phyloP scores from a whole-genome alignment of 2,888 invertebrate genomes.

The Acronicta leporina region DNA sequence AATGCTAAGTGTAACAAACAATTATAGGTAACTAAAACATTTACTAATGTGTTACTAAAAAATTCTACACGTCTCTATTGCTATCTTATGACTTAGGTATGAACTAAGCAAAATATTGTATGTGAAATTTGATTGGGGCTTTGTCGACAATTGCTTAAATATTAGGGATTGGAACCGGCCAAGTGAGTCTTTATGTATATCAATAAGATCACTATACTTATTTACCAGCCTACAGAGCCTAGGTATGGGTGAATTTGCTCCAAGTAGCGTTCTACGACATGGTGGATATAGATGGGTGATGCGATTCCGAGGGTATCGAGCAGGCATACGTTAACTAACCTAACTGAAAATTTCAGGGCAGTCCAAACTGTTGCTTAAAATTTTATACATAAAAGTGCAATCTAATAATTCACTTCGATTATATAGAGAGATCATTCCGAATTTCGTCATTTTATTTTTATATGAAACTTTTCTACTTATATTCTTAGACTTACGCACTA shows the following conservation, averaged over 20 bases:
- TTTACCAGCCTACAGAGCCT: neutral
- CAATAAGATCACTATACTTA: neutral
- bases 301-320: constrained; percentile 5
- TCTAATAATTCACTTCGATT: neutral
- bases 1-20: no score
- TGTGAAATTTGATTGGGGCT: no score
- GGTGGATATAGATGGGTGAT: constrained; percentile 7
- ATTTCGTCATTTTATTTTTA: neutral
- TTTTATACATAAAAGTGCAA: neutral
- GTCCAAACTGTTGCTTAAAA: no score
- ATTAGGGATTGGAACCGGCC: no score
- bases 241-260: constrained; percentile 1
- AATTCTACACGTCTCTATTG: no score
- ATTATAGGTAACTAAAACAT: no score
- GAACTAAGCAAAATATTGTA: no score
- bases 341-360: neutral
- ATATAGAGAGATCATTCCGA: neutral
- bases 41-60: no score
- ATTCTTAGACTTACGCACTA: neutral
- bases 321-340: neutral
- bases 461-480: neutral
- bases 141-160: no score
- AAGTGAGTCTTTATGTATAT: no score
- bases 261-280: constrained; percentile 2
- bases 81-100: no score